Percentiles rank a stretch among this genome's conserved stretches.
These are phyloP conservation scores for Cynoglossus semilaevis DNA, from an alignment of 2,113 vertebrate species.

Conservation along the genomic window DNA sequence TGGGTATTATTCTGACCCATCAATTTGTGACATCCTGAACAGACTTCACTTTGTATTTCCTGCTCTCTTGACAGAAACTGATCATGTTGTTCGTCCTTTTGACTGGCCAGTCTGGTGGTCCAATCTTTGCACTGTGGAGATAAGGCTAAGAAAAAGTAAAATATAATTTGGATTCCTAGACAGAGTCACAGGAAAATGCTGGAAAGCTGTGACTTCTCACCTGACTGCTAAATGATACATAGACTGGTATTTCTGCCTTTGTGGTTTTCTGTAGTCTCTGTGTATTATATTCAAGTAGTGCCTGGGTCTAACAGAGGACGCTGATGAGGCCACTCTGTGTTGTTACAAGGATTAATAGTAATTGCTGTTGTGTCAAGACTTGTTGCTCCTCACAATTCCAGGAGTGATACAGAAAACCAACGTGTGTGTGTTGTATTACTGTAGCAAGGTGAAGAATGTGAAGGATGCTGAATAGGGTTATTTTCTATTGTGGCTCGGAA, in stretches of 20 bases:
- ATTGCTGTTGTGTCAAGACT: slow-evolving; percentile 24
- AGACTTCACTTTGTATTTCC: too few species aligned
- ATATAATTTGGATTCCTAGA: slow-evolving; percentile 8
- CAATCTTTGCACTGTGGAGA: too few species aligned
- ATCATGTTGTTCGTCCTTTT: too few species aligned
- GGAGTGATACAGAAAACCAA: neutral
- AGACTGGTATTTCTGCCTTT: slow-evolving; percentile 16
- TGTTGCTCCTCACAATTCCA: slow-evolving; percentile 20
- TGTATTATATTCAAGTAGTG: slow-evolving; percentile 36
- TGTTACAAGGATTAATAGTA: slow-evolving; percentile 49
- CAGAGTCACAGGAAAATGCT: slow-evolving; percentile 13
- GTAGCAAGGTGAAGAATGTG: slow-evolving; percentile 12
- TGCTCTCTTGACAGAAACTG: too few species aligned
- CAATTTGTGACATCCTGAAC: too few species aligned
- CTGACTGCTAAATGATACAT: slow-evolving; percentile 41
- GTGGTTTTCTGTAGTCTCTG: slow-evolving; percentile 41
- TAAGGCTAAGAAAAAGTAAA: too few species aligned
- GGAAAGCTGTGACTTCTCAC: slow-evolving; percentile 30
- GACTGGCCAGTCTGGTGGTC: too few species aligned
- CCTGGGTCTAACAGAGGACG: slow-evolving; percentile 17
- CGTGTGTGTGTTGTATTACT: slow-evolving; percentile 7
- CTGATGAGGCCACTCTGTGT: slow-evolving; percentile 25
- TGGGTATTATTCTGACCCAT: too few species aligned
- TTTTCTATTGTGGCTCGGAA: slow-evolving; percentile 14
- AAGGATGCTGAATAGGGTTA: neutral